Evolutionary conservation across 2,113 vertebrate genomes (phyloP).

Genomic region (Myiozetetes cayanensis): DNA sequence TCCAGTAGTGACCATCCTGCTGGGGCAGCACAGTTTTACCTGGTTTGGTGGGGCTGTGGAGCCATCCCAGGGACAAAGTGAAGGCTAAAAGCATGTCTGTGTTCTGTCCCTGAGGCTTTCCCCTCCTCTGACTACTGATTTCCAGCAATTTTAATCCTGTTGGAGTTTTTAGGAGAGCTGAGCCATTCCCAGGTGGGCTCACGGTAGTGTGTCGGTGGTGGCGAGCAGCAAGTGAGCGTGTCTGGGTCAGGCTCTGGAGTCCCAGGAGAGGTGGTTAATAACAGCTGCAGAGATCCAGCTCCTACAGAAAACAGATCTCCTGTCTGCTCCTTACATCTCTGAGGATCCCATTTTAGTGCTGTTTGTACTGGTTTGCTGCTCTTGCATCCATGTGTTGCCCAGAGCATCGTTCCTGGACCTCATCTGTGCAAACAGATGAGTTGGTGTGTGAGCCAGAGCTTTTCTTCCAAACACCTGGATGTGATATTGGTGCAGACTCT

Average conservation of each 20-base stretch:
- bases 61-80: background rate
- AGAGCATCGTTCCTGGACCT: background rate
- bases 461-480: background rate
- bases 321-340: background rate
- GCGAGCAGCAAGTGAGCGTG: background rate
- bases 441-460: background rate
- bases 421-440: background rate
- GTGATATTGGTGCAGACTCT: background rate
- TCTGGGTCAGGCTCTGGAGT: background rate
- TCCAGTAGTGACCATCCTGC: background rate
- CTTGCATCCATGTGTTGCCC: background rate
- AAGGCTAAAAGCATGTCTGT: background rate
- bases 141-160: background rate
- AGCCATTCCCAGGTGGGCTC: background rate
- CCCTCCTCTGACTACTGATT: background rate
- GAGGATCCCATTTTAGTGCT: background rate
- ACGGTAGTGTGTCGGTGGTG: rapidly evolving
- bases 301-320: background rate
- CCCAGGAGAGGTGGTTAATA: background rate
- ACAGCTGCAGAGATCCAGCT: background rate
- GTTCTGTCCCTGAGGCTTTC: background rate
- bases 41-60: background rate
- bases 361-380: background rate
- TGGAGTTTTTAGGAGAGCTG: background rate
- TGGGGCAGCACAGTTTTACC: background rate